Conservation (phyloP, 2,113 vertebrate genomes). For the Syngnathus typhle region DNA sequence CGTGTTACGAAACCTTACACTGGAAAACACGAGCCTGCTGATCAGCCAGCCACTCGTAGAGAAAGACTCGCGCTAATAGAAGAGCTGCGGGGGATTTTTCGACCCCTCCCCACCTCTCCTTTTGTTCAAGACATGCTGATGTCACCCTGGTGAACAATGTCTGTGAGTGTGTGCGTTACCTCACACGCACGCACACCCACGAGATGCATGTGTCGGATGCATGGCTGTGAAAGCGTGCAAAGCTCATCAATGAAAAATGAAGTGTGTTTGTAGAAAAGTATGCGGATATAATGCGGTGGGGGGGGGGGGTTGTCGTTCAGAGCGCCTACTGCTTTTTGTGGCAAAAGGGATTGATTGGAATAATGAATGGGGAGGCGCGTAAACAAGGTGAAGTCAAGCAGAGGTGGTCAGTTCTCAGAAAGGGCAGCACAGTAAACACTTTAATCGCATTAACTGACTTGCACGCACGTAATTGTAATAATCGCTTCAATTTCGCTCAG, state of each 20-base stretch:
- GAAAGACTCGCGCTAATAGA: constrained; percentile 20
- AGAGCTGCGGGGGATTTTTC: constrained; percentile 28
- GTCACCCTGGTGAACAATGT: constrained; percentile 2
- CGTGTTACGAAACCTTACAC: constrained; percentile 67
- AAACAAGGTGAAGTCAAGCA: not conserved
- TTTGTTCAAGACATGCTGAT: constrained; percentile 22
- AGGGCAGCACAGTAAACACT: constrained; percentile 1
- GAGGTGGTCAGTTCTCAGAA: constrained; percentile 1
- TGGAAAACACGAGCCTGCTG: constrained; percentile 56
- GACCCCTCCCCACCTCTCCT: not conserved
- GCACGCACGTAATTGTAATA: not conserved
- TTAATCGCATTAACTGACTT: not conserved
- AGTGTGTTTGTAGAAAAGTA: constrained; percentile 22
- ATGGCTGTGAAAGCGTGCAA: constrained; percentile 4
- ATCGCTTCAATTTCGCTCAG: not conserved
- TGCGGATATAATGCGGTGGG: constrained; percentile 2
- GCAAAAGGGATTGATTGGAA: not conserved
- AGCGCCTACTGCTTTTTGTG: not conserved
- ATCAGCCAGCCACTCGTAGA: constrained; percentile 36
- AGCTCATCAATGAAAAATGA: constrained; percentile 37
- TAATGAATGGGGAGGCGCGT: not conserved
- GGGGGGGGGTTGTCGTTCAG: not conserved
- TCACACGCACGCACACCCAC: not conserved
- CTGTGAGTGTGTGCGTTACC: constrained; percentile 8
- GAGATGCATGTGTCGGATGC: constrained; percentile 1